A percentile compares a stretch with the other conserved stretches of the same genome.
Evolutionary conservation across 64 coral and sea anemone genomes (phyloP).

Genomic region (Porites australiensis): DNA sequence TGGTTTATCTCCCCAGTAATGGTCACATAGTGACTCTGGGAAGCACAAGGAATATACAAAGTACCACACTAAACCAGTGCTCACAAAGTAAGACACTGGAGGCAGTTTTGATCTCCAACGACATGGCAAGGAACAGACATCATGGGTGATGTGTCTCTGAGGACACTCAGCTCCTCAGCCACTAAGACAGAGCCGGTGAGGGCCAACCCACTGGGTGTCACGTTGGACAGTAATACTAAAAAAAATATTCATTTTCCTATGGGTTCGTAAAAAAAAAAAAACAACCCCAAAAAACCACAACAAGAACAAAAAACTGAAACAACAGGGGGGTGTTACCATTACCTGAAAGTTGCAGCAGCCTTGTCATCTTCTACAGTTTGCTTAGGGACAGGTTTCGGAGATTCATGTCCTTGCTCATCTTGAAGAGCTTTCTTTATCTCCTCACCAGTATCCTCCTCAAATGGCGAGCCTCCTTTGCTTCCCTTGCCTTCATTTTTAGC

Average conservation of each 20-base stretch:
- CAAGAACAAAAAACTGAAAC: too few species aligned
- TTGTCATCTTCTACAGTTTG: slow-evolving; percentile 69
- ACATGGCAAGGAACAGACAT: slow-evolving; percentile 94
- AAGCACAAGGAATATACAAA: slow-evolving; percentile 97
- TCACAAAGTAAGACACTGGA: slow-evolving; percentile 40
- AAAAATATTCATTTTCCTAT: too few species aligned
- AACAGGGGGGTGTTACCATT: background rate
- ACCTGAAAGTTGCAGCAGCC: slow-evolving; percentile 83
- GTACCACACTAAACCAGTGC: slow-evolving; percentile 73
- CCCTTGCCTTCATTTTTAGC: slow-evolving; percentile 36
- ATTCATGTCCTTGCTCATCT: slow-evolving; percentile 84
- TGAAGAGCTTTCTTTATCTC: slow-evolving; percentile 77
- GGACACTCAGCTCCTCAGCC: slow-evolving; percentile 86
- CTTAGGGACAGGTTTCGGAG: slow-evolving; percentile 73
- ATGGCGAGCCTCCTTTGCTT: slow-evolving; percentile 79
- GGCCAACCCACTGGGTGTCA: slow-evolving; percentile 83
- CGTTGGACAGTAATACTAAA: slow-evolving; percentile 20
- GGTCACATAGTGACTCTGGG: slow-evolving; percentile 85
- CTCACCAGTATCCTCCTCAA: slow-evolving; percentile 92
- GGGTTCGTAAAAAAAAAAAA: too few species aligned
- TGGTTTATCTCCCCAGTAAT: slow-evolving; percentile 96
- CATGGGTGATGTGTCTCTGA: slow-evolving; percentile 58
- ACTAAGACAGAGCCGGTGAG: slow-evolving; percentile 91
- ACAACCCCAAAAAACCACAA: too few species aligned
- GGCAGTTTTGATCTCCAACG: slow-evolving; percentile 93